Evolutionary conservation across 2,797 vertebrate species (phyloP).

Genomic region (Coregonus suidteri): DNA sequence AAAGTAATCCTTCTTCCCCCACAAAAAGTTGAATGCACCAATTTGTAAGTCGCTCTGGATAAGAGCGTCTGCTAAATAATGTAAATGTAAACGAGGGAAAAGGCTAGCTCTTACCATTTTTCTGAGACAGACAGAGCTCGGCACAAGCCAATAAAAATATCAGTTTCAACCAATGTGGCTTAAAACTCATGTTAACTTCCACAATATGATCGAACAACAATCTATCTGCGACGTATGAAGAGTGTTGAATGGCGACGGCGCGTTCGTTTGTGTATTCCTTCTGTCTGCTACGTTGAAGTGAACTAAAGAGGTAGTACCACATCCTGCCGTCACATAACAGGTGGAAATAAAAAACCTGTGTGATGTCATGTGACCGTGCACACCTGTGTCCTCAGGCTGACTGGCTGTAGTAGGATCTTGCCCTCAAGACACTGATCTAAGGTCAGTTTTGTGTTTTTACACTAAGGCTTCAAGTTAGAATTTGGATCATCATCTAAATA

Average conservation of each 20-base stretch:
- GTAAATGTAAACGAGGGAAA: background rate
- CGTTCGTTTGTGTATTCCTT: background rate
- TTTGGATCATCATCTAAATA: too few relatives aligned
- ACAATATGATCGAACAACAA: background rate
- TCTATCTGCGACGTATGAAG: background rate
- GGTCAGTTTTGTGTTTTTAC: too few relatives aligned
- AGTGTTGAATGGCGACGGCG: background rate
- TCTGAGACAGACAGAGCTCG: background rate
- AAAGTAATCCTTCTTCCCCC: too few relatives aligned
- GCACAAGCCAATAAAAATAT: background rate
- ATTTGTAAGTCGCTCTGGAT: too few relatives aligned
- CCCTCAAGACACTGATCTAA: background rate
- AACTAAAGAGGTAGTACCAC: background rate
- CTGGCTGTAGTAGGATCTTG: background rate
- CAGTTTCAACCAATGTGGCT: background rate
- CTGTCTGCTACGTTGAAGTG: background rate
- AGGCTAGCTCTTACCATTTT: constrained; percentile 1
- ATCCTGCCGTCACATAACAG: background rate
- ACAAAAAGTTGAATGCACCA: too few relatives aligned
- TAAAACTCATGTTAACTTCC: background rate
- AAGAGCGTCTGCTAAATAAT: too few relatives aligned
- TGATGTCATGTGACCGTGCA: constrained; percentile 45
- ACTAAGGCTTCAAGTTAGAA: too few relatives aligned
- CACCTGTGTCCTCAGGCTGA: too few relatives aligned
- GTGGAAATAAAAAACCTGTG: constrained; percentile 22